phyloP scores from a whole-genome alignment of 2,888 invertebrate species.

The Cephus rjabovi region DNA sequence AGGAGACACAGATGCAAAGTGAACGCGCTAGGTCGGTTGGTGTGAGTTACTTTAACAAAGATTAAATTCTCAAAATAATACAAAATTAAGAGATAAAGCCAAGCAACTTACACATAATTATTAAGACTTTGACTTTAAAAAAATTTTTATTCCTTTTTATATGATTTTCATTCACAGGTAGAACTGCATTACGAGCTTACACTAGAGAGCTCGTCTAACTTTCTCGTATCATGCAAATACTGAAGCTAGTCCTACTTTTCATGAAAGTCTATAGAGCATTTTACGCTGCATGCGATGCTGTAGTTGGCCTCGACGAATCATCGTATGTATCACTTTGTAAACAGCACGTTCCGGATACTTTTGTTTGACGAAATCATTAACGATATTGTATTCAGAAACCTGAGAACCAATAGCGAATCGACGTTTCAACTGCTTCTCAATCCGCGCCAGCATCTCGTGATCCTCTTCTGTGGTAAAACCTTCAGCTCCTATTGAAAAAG shows the following conservation, averaged over 20 bases:
- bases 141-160: no score
- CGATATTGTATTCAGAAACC: constrained; percentile 93
- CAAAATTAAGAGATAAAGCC: constrained; percentile 75
- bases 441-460: constrained; percentile 86
- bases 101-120: constrained; percentile 72
- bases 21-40: constrained; percentile 80
- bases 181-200: constrained; percentile 72
- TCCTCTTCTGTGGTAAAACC: constrained; percentile 97
- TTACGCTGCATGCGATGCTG: constrained; percentile 97
- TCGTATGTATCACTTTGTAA: constrained; percentile 90
- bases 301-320: constrained; percentile 95
- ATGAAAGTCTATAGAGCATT: constrained; percentile 94
- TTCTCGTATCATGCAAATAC: no score
- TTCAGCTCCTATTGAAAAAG: constrained; percentile 81
- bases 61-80: constrained; percentile 75
- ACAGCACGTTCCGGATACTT: constrained; percentile 90
- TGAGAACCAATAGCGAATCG: constrained; percentile 96
- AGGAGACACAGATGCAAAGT: constrained; percentile 77
- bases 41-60: constrained; percentile 81
- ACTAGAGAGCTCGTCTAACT: no score
- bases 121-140: no score
- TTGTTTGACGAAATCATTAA: constrained; percentile 87
- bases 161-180: constrained; percentile 60
- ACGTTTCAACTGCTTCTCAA: constrained; percentile 94
- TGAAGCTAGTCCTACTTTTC: constrained; percentile 42